Base-by-base conservation (phyloP, 2,113 vertebrate genomes). In the Phylloscopus trochilus region DNA sequence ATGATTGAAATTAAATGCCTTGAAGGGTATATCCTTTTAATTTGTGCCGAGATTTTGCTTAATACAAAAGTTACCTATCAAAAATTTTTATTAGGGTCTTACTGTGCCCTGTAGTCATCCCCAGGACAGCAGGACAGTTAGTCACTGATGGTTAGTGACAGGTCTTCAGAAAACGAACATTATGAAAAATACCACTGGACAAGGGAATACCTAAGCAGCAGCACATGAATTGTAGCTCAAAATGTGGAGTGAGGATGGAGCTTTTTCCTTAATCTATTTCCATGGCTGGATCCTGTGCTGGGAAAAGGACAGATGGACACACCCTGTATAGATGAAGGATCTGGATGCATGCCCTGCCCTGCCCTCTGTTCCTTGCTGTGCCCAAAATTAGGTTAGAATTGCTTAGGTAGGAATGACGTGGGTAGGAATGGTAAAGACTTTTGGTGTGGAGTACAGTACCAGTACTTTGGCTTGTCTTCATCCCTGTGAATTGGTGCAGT, bases 171-270 rank as follows among this genome's bases (percentile, higher is more conserved):
- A 27, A 41, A 51, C 3, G 55, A 51, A 11, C 9, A 2, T 59
- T 19, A 14, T 28, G 23, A 47, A 15, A n/a, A 24, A 31, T 28
- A 13, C 16, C 8, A 7, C 1, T 2, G 59, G 18, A n/a, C 6
- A 37, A 63, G 26, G 3, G 33, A 60, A 7, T 22, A 4, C 8
- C 26, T 26, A 33, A 72, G 49, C 15, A 44, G 52, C 22, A 60
- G 27, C 6, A 18, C 5, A 1, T 1, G 17, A 12, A 7, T 26
- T 0, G 1, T 11, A 18, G 31, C n/a, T 60, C 41, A 43, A 23
- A 5, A 10, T 11, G 26, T 43, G 47, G 43, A 47, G 21, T 7
- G 18, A n/a, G 30, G 11, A 67, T 47, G 68, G n/a, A 55, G 52
- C 13, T 85, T 51, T 68, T 75, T 20, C 15, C 13, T 55, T 15